Percentiles rank a stretch among this genome's conserved stretches.
Evolutionary conservation across 2,797 vertebrate species (phyloP).

Genomic region (Phrynocephalus vlangalii): DNA sequence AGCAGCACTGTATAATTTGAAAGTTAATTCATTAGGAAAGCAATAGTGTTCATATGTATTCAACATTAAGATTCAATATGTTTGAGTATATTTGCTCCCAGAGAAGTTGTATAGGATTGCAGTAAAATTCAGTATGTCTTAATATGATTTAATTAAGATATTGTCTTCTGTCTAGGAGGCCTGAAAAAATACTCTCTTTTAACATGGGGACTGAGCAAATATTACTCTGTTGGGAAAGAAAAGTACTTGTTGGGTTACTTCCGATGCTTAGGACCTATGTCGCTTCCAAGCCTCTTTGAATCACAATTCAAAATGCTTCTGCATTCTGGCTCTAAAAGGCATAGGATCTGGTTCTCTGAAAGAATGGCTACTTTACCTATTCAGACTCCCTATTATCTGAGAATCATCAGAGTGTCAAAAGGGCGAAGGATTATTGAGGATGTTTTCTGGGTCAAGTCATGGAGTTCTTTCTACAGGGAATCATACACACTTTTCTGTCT

Average conservation of each 20-base stretch:
- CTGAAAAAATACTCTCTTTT: no score
- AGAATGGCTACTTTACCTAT: neutral
- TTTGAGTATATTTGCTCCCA: no score
- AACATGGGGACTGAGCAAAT: neutral
- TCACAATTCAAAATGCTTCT: neutral
- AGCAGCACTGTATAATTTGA: no score
- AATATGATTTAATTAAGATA: no score
- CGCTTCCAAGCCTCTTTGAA: neutral
- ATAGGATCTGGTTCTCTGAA: neutral
- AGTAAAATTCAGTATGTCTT: no score
- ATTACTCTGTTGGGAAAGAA: neutral
- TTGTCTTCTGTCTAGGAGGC: neutral
- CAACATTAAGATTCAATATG: no score
- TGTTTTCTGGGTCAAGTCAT: neutral
- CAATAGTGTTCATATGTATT: no score
- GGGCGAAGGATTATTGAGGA: no score
- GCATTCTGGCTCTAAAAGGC: neutral
- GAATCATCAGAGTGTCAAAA: neutral
- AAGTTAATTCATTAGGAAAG: no score
- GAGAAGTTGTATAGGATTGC: no score
- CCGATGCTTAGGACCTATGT: neutral
- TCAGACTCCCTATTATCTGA: neutral
- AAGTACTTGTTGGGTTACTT: neutral
- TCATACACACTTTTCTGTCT: neutral
- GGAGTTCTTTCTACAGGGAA: neutral